Base-by-base conservation (phyloP, 1,140 invertebrate genomes). In the Pseudomyrmex dendroicus region DNA sequence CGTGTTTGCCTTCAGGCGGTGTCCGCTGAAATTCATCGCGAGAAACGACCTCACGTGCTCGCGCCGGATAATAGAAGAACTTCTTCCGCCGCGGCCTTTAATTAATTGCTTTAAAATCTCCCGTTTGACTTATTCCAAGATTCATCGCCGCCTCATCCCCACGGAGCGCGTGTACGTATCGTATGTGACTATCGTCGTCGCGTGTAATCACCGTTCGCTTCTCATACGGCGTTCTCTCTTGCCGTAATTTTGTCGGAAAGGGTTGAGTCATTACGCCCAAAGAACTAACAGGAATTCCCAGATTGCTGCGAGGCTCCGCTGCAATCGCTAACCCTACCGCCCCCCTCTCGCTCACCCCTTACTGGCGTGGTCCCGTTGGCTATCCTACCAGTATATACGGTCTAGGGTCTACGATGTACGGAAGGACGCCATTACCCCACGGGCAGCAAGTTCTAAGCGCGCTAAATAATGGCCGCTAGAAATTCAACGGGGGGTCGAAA, bases 391-490 rank as follows among this genome's bases (percentile, higher is more conserved):
- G 59, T 50, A 56, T 64, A 67, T 70, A 61, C 66, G 50, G 50
- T 52, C 50, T 22, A 61, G 56, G 56, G 54, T 70, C 50, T 77
- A 59, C 62, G 76, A 54, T 46, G 57, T 66, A 82, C 64, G 83
- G 67, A 89, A 86, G 88, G 84, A 82, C 78, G 87, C 87, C 87
- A 89, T 89, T 89, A 89, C 84, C 87, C 87, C 84, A 88, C 78
- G 80, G 66, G 86, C 84, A 89, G 89, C 89, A 89, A 91, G 91
- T 93, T 93, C 92, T 93, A 93, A 93, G 92, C 92, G 89, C 88
- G 89, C 92, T 93, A 93, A 93, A 93, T 93, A 93, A 93, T 93
- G 92, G 91, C 91, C 88, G 92, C 87, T 92, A 91, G 91, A 93
- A 92, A 90, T 93, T 91, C 89, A 87, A 89, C 84, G 84, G 86